Percentiles rank a stretch among this genome's conserved stretches.
Conservation (phyloP, 2,888 invertebrate genomes). For the Lasioglossum vierecki region DNA sequence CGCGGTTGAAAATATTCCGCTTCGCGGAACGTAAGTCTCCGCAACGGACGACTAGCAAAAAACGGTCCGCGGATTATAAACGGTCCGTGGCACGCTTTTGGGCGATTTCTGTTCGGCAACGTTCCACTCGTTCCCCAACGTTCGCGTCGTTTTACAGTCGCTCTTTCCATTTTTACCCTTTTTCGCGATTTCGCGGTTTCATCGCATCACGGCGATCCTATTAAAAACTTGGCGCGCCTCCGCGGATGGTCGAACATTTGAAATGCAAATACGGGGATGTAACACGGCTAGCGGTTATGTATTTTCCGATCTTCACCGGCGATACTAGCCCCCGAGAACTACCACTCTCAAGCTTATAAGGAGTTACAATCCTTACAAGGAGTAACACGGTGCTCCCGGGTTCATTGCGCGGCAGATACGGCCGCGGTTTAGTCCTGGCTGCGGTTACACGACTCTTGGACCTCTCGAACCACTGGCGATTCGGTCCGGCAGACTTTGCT, state of each 20-base stretch:
- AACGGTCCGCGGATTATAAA: slow-evolving; percentile 7
- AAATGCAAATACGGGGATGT: slow-evolving; percentile 11
- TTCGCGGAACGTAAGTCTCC: neutral
- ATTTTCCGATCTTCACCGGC: neutral
- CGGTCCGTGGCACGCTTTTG: neutral
- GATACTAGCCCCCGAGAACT: neutral
- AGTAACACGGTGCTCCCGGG: neutral
- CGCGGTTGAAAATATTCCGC: neutral
- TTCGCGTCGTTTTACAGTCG: neutral
- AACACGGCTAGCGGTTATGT: neutral
- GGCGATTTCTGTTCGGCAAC: slow-evolving; percentile 1
- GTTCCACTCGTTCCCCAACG: neutral
- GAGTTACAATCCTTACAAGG: slow-evolving; percentile 1
- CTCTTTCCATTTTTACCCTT: neutral
- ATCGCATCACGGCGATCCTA: neutral
- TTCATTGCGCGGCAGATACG: neutral
- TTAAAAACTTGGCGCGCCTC: slow-evolving; percentile 16
- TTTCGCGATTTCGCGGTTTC: neutral
- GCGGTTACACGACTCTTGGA: neutral
- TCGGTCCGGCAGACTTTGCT: neutral
- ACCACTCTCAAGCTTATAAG: neutral
- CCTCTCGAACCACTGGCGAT: neutral
- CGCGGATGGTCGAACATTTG: neutral
- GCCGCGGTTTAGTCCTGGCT: neutral
- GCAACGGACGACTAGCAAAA: neutral